phyloP scores from a whole-genome alignment of 2,797 vertebrate species.

The Lophius americanus region DNA sequence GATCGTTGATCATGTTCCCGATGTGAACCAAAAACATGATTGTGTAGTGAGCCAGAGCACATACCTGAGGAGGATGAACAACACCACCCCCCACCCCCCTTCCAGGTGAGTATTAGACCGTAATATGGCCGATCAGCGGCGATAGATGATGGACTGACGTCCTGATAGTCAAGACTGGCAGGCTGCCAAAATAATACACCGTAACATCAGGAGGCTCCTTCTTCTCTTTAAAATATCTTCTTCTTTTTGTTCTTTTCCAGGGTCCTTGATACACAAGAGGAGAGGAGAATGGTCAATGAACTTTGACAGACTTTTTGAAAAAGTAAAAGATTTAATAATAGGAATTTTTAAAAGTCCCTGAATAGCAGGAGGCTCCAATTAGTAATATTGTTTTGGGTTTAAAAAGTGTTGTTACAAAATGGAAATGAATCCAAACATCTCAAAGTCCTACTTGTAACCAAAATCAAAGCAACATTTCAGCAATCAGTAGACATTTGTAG shows the following conservation, averaged over 20 bases:
- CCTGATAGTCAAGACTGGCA: constrained; percentile 87
- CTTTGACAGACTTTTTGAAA: not conserved
- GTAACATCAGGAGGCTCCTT: constrained; percentile 72
- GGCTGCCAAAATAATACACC: constrained; percentile 87
- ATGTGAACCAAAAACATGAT: constrained; percentile 22
- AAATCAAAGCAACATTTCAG: too few relatives aligned
- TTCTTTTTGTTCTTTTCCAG: constrained; percentile 99
- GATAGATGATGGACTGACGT: constrained; percentile 81
- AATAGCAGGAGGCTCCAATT: too few relatives aligned
- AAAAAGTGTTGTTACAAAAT: too few relatives aligned
- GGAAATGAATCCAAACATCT: too few relatives aligned
- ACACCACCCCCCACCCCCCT: constrained; percentile 39
- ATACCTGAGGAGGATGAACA: constrained; percentile 1
- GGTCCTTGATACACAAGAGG: constrained; percentile 80
- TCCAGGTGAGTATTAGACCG: constrained; percentile 65
- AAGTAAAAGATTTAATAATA: too few relatives aligned
- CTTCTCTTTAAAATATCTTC: constrained; percentile 93
- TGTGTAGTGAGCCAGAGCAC: constrained; percentile 61
- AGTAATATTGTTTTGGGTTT: too few relatives aligned
- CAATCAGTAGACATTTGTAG: too few relatives aligned
- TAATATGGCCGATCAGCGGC: constrained; percentile 76
- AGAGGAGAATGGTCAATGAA: not conserved
- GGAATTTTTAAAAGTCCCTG: too few relatives aligned
- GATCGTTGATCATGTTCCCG: constrained; percentile 63
- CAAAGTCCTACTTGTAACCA: too few relatives aligned